Base-by-base conservation (phyloP, 2,797 vertebrate species). In the Meda fulgida region DNA sequence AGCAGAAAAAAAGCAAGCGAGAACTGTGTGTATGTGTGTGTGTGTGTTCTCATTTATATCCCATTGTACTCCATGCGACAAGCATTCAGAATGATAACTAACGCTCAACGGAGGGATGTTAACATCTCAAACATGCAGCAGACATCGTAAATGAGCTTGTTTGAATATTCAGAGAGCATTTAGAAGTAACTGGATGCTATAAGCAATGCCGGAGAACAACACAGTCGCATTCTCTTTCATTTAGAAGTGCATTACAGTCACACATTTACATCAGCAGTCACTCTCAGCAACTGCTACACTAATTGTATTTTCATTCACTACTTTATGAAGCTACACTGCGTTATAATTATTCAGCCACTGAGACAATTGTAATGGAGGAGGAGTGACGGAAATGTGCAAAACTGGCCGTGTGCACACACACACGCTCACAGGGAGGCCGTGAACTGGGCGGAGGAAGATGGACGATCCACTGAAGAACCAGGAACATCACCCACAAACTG, bases 101-200 rank as follows among this genome's bases (percentile, higher is more conserved):
- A 60, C 29, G 38, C 77, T 84, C 81, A 67, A 34, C 38, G 40
- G 86, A 87, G 69, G 67, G 76, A 84, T 67, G 81, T 75, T 84
- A 84, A 84, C 84, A 85, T 80, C 67, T 80, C 53, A 65, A 80
- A 80, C 83, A 85, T 16, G 40, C 83, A 55, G 55, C 40, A 80
- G 77, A 85, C 77, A 80, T 85, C 55, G 51, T 67, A 85, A 85
- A 85, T 80, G 67, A 85, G 77, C 77, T 85, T 65, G 77, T 73
- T 85, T 85, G 53, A 85, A 85, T 85, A 85, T 85, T 85, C 84
- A 72, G 67, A 78, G 36, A 72, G 77, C 69, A 65, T 79, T 85
- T 80, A 18, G 16, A 73, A 51, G 53, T 65, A 72, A 73, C 38
- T 46, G 40, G 55, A 55, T 72, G 84, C 69, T 29, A 65, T 38